Percentiles rank a stretch among this genome's conserved stretches.
These are phyloP conservation scores for Serinus canaria DNA, from an alignment of 2,113 vertebrate species.

Conservation along the genomic window DNA sequence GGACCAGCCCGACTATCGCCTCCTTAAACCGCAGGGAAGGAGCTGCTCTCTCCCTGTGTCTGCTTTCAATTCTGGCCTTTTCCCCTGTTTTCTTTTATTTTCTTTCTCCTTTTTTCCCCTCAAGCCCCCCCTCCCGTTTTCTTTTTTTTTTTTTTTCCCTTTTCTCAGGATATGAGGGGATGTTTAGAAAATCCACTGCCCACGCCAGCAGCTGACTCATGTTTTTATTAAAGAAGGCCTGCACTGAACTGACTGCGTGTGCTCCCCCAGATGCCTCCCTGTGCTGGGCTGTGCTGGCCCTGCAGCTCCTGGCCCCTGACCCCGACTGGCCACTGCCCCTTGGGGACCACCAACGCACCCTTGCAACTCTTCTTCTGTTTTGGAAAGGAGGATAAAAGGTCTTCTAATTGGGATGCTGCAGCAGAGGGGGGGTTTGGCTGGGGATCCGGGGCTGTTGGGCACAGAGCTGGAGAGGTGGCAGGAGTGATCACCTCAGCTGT, in stretches of 20 bases:
- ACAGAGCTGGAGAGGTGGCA: neutral
- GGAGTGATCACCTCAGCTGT: fast-evolving
- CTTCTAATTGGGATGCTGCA: neutral
- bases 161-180: slow-evolving; percentile 82
- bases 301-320: neutral
- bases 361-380: neutral
- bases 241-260: neutral
- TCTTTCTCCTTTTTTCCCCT: neutral
- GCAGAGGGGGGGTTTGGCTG: neutral
- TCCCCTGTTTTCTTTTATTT: neutral
- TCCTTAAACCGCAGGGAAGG: slow-evolving; percentile 5
- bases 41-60: slow-evolving; percentile 32
- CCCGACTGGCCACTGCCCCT: neutral
- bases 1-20: neutral
- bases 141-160: neutral
- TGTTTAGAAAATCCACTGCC: slow-evolving; percentile 77
- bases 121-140: neutral
- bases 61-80: slow-evolving; percentile 64
- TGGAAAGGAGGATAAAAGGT: neutral
- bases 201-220: slow-evolving; percentile 78
- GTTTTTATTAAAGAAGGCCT: slow-evolving; percentile 70
- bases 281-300: neutral
- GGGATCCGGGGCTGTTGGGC: fast-evolving
- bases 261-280: neutral
- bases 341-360: neutral